Evolutionary conservation across 2,797 vertebrate species (phyloP).

Genomic region (Onychomys arenicola): DNA sequence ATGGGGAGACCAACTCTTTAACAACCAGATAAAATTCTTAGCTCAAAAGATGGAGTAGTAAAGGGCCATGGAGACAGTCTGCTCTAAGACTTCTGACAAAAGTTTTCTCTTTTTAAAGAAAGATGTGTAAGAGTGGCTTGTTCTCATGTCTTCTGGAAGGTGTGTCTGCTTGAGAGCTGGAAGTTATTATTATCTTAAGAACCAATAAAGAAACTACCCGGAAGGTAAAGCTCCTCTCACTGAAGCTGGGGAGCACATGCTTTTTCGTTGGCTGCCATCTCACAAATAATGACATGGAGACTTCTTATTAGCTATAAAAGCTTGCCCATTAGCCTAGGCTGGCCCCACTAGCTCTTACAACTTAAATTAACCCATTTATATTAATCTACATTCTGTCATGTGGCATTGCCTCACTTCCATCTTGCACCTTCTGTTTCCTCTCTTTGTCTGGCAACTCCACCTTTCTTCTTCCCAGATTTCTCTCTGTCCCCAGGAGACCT

Average conservation of each 20-base stretch:
- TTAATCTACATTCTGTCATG: background rate
- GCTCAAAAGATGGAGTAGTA: background rate
- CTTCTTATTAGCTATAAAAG: background rate
- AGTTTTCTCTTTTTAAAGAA: slow-evolving; percentile 3
- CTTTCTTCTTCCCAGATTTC: background rate
- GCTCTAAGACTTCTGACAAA: background rate
- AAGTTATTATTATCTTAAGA: background rate
- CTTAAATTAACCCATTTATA: background rate
- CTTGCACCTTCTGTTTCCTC: background rate
- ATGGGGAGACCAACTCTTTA: background rate
- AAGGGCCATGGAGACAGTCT: background rate
- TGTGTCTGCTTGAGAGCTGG: background rate
- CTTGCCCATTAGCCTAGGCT: background rate
- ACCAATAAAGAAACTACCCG: background rate
- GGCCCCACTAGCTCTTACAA: background rate
- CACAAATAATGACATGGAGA: background rate
- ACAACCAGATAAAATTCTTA: background rate
- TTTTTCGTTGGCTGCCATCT: background rate
- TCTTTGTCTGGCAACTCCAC: background rate
- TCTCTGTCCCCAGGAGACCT: background rate
- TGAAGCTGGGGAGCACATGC: background rate
- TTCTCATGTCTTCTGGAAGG: background rate
- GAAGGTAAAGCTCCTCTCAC: background rate
- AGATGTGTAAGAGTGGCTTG: background rate
- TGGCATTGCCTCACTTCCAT: background rate